Evolutionary conservation across 2,113 vertebrate genomes (phyloP).

Genomic region (Rhinopomastus cyanomelas): DNA sequence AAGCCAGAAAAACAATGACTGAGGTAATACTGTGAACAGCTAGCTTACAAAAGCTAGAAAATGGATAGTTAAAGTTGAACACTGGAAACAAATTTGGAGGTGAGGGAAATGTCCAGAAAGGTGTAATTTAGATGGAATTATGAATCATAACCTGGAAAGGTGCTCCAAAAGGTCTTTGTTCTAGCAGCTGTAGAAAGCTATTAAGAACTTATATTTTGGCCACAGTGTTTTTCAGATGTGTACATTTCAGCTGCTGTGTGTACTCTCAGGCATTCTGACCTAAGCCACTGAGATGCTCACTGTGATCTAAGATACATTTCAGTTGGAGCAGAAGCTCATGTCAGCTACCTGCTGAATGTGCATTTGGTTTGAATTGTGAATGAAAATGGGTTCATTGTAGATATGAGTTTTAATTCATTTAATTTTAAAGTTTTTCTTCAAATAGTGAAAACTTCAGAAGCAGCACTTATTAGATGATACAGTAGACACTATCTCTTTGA

Average conservation of each 20-base stretch:
- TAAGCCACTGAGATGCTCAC: fast-evolving
- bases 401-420: background rate
- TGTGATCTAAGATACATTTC: background rate
- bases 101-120: background rate
- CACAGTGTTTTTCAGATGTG: background rate
- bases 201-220: background rate
- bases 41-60: background rate
- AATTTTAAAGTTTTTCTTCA: background rate
- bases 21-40: too few relatives aligned
- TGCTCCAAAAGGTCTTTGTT: background rate
- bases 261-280: background rate
- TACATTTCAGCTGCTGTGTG: background rate
- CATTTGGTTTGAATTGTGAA: background rate
- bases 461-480: background rate
- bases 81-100: background rate
- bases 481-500: background rate
- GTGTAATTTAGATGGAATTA: background rate
- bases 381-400: background rate
- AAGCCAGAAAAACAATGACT: background rate
- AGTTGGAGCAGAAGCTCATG: background rate
- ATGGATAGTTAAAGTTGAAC: background rate
- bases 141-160: background rate
- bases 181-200: background rate
- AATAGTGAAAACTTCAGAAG: background rate
- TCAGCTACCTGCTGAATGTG: background rate